These are phyloP conservation scores for Micoletzkya japonica DNA, from an alignment of 2,888 invertebrate genomes.

Conservation along the genomic window DNA sequence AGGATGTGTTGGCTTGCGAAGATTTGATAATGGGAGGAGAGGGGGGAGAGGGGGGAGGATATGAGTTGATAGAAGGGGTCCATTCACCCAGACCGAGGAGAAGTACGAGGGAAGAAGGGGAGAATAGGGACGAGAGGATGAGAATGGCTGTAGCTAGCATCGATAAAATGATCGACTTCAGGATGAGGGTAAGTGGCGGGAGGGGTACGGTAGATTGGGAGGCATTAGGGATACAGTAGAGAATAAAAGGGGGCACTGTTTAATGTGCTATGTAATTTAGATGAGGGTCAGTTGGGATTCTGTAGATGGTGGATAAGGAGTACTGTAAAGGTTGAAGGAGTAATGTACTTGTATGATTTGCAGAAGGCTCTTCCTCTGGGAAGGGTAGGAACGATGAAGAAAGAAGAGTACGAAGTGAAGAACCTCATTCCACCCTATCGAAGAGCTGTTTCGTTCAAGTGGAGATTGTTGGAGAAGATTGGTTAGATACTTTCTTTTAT, in stretches of 20 bases:
- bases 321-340: too few species aligned
- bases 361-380: constrained; percentile 15
- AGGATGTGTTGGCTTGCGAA: not conserved
- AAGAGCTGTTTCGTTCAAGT: constrained; percentile 74
- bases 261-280: not conserved
- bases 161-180: not conserved
- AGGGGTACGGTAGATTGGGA: too few species aligned
- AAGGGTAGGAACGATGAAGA: not conserved
- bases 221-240: too few species aligned
- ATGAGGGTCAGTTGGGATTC: not conserved
- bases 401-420: constrained; percentile 10
- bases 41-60: not conserved
- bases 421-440: constrained; percentile 20
- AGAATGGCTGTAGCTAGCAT: not conserved
- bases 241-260: too few species aligned
- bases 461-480: constrained; percentile 83
- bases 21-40: not conserved
- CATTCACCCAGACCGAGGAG: constrained; percentile 9
- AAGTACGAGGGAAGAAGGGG: not conserved
- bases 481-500: too few species aligned
- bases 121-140: constrained; percentile 17
- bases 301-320: too few species aligned
- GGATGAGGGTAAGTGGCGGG: constrained; percentile 5
- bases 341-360: too few species aligned
- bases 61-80: not conserved